A percentile compares a stretch with the other conserved stretches of the same genome.
phyloP scores from a whole-genome alignment of 2,113 vertebrate genomes.

The Pavo muticus region DNA sequence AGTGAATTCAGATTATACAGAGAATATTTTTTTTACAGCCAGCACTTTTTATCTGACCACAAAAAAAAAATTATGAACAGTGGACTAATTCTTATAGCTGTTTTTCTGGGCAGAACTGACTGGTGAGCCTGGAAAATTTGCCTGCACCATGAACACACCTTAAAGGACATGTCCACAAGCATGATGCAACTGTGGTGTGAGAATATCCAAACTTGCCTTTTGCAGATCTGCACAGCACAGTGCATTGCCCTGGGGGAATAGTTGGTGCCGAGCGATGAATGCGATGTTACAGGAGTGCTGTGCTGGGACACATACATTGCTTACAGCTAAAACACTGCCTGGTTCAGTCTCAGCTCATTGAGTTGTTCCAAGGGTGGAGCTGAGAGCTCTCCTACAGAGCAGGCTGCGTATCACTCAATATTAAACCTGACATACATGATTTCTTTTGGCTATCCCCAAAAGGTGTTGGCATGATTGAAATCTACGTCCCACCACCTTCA shows the following conservation, averaged over 20 bases:
- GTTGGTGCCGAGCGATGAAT: background rate
- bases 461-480: background rate
- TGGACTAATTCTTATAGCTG: background rate
- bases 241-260: background rate
- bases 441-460: accelerated
- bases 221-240: background rate
- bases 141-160: accelerated
- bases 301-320: background rate
- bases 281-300: background rate
- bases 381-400: background rate
- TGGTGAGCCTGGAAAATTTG: background rate
- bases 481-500: background rate
- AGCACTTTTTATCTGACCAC: background rate
- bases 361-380: background rate
- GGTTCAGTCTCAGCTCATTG: background rate
- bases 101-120: background rate
- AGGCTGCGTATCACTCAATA: background rate
- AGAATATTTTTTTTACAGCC: background rate
- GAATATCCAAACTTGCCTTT: background rate
- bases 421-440: background rate
- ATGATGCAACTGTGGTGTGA: background rate
- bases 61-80: background rate
- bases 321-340: background rate
- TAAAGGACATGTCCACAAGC: background rate
- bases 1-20: accelerated